Base-by-base conservation (phyloP, 2,888 invertebrate genomes). In the Diplazon laetatorius region DNA sequence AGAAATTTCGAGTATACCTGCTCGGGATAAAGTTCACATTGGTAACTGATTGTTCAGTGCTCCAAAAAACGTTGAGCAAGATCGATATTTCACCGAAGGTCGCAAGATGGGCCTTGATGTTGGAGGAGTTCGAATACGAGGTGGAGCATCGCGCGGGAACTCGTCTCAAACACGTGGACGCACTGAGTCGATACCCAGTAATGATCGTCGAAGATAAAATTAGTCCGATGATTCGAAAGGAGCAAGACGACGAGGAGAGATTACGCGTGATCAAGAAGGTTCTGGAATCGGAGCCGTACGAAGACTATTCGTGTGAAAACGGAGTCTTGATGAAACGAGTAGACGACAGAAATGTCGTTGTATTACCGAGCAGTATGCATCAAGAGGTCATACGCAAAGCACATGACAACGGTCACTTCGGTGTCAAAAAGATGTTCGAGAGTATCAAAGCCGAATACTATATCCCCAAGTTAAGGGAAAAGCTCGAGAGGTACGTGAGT, bases 11-110 rank as follows among this genome's bases (percentile, higher is more conserved):
- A 12, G 57, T 78, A 16, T 80, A 85, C 42, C 48, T 86, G 10
- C 66, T 86, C 25, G 84, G 82, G 1, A 80, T 86, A 6, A 52
- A 74, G 39, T 84, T 87, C 62, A 85, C 71, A 25, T 71, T 87
- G 6, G 63, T 84, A 0, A 86, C 83, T 0, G 87, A 88, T 55
- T 73, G 75, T 42, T 18, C 55, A 46, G 79, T 76, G 0, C 69
- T 80, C 37, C 73, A 50, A 10, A 37, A 63, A 22, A 76, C 68
- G 8, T 73, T 78, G 69, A 44, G 55, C 10, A 78, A 84, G 60
- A 80, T 77, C 60, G 79, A 82, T 18, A 44, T 78, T 22, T 71
- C 74, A 63, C 18, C 69, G 20, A 69, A 80, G 50, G 78, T 84
- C 1, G 81, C 82, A 3, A 42, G 80, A 63, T 83, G 84, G 84